Percentiles rank a stretch among this genome's conserved stretches.
Conservation (phyloP, 2,888 invertebrate genomes). For the Tuta absoluta region DNA sequence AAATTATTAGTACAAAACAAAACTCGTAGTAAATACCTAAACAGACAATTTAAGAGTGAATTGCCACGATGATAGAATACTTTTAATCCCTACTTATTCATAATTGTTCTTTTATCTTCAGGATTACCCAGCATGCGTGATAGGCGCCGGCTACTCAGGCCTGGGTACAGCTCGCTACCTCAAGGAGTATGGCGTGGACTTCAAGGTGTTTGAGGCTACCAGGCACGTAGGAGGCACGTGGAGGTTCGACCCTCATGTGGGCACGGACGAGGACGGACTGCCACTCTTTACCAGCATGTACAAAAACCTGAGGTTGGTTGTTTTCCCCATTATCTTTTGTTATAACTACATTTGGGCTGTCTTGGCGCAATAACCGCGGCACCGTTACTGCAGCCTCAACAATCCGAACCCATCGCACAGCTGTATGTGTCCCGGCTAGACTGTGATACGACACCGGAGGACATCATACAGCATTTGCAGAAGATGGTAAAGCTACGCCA, state of each 20-base stretch:
- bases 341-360: too few relatives aligned
- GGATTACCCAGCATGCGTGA: constrained; percentile 71
- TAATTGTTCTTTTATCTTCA: constrained; percentile 39
- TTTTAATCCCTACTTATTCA: neutral
- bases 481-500: too few relatives aligned
- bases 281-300: constrained; percentile 92
- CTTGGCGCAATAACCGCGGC: too few relatives aligned
- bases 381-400: too few relatives aligned
- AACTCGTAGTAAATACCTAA: too few relatives aligned
- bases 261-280: constrained; percentile 83
- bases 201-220: constrained; percentile 86
- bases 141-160: constrained; percentile 90
- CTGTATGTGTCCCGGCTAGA: too few relatives aligned
- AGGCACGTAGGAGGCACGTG: constrained; percentile 89
- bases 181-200: constrained; percentile 72
- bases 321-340: neutral
- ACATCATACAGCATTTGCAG: too few relatives aligned
- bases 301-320: constrained; percentile 80
- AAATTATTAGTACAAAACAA: too few relatives aligned
- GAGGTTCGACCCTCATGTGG: constrained; percentile 85
- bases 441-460: too few relatives aligned
- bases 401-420: too few relatives aligned
- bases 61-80: too few relatives aligned
- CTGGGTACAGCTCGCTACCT: constrained; percentile 84
- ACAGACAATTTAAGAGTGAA: too few relatives aligned